A percentile compares a stretch with the other conserved stretches of the same genome.
phyloP scores from a whole-genome alignment of 2,797 vertebrate genomes.

The Meda fulgida region DNA sequence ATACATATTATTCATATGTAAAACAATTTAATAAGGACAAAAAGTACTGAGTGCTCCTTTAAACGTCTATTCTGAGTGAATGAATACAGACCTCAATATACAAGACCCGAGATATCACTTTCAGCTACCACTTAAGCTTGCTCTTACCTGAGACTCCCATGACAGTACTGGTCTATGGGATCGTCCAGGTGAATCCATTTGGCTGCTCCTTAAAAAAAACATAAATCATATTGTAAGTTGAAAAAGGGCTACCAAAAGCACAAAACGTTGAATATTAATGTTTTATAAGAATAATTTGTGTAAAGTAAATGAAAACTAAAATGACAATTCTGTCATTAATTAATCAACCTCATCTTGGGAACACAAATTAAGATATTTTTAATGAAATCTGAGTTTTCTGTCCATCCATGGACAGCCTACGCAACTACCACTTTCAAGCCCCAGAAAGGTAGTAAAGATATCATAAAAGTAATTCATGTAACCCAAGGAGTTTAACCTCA shows the following conservation, averaged over 20 bases:
- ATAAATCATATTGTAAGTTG: not conserved
- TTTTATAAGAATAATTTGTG: not conserved
- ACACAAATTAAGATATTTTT: not conserved
- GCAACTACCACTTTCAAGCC: too few relatives aligned
- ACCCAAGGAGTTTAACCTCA: too few relatives aligned
- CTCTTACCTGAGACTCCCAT: not conserved
- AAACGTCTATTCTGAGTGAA: not conserved
- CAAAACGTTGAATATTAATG: not conserved
- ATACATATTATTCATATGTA: not conserved
- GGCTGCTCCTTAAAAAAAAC: not conserved
- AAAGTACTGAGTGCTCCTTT: not conserved
- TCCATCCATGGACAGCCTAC: not conserved
- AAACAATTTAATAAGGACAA: not conserved
- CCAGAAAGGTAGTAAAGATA: too few relatives aligned
- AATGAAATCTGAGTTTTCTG: not conserved
- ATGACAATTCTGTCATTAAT: not conserved
- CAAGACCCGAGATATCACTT: not conserved
- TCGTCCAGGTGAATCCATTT: not conserved
- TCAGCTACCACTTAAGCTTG: not conserved
- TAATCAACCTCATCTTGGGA: not conserved
- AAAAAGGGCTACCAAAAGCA: not conserved
- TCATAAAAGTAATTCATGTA: too few relatives aligned
- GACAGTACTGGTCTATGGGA: not conserved
- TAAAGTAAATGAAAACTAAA: too few relatives aligned
- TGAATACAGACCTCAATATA: not conserved